Base-by-base conservation (phyloP, 2,113 vertebrate species). In the Ornithorhynchus anatinus region DNA sequence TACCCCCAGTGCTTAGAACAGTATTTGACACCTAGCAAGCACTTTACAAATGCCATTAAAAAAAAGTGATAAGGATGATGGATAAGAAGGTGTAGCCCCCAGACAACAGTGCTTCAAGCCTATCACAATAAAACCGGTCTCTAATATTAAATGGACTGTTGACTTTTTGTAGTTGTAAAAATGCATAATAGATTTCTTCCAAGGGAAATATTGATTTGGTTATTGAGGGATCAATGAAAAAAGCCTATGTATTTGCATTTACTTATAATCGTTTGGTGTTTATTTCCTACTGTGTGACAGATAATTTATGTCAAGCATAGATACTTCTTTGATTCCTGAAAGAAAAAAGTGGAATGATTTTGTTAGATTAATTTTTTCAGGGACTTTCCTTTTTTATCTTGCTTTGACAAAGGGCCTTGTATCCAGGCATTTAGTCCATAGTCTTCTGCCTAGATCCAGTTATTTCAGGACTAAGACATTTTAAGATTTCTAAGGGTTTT, bases 201-300 rank as follows among this genome's bases (percentile, higher is more conserved):
- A 61, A 35, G 80, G 70, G 52, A 77, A 32, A 10, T 72, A 33
- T 54, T 83, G 43, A 53, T 42, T 47, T 42, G 20, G 19, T 80
- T 81, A 80, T 72, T 81, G 63, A 69, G 75, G 60, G 77, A 65
- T 82, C 33, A 59, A 6, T 77, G 45, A 84, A 80, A 84, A 75
- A 68, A 52, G 27, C 64, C n/a, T 74, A 0, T 73, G 10, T 36
- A 20, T 81, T 82, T 86, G 47, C 33, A 75, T 36, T 67, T 56
- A 39, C 39, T 65, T 86, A 17, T 81, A 54, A 73, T 82, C 72
- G 39, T 70, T 57, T 23, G 22, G 36, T 66, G 69, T 35, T 71
- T 22, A 44, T 57, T 81, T 80, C 14, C 68, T 69, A 77, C 22
- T 80, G 70, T 0, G 2, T 71, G 1, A 2, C 8, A 63, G 22